Percentiles rank a stretch among this genome's conserved stretches.
These are phyloP conservation scores for Calameuta filiformis DNA, from an alignment of 2,888 invertebrate genomes.

Conservation along the genomic window DNA sequence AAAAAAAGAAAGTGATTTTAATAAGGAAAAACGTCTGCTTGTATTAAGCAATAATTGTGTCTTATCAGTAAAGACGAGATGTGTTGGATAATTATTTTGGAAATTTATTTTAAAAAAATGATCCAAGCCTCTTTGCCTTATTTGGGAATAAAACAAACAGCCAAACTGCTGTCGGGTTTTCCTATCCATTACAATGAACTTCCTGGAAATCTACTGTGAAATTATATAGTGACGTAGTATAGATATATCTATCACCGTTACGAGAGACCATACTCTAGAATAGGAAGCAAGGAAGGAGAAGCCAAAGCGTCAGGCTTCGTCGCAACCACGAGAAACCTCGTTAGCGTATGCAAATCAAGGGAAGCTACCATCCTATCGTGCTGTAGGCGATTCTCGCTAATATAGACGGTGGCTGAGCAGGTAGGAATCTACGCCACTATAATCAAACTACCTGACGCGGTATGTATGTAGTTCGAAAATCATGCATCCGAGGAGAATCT, in stretches of 20 bases:
- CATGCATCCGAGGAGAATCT: slow-evolving; percentile 40
- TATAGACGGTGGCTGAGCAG: slow-evolving; percentile 35
- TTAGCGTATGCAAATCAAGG: slow-evolving; percentile 63
- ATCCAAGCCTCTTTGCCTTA: background rate
- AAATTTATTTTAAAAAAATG: background rate
- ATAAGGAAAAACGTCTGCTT: no score
- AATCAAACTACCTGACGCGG: background rate
- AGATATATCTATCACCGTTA: background rate
- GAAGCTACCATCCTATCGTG: slow-evolving; percentile 56
- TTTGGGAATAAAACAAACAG: background rate
- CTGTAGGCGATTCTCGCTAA: slow-evolving; percentile 45
- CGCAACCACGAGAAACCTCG: slow-evolving; percentile 60
- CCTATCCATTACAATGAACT: background rate
- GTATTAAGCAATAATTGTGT: no score
- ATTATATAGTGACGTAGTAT: background rate
- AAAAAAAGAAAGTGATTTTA: background rate
- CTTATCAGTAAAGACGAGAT: background rate
- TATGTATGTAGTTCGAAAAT: slow-evolving; percentile 43
- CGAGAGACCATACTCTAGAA: slow-evolving; percentile 16
- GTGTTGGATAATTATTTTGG: background rate
- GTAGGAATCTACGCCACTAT: background rate
- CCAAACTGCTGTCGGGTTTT: background rate
- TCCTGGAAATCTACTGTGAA: background rate
- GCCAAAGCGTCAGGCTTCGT: slow-evolving; percentile 39
- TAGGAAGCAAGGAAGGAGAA: slow-evolving; percentile 41